phyloP scores from a whole-genome alignment of 2,113 vertebrate species.

The Amphiprion ocellaris region DNA sequence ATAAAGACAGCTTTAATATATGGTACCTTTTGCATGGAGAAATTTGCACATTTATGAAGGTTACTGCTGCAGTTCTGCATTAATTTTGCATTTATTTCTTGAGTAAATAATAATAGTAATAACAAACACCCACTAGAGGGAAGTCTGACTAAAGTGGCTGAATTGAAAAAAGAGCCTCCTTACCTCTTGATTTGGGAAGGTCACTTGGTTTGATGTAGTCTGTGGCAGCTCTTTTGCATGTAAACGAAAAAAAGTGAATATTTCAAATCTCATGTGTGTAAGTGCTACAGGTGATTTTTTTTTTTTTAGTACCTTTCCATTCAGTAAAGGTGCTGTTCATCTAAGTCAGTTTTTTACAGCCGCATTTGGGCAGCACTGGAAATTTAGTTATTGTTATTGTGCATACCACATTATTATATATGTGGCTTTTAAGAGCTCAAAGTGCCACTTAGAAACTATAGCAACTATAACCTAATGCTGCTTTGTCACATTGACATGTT shows the following conservation, averaged over 20 bases:
- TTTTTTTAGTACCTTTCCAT: background rate
- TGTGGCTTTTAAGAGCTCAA: conserved; percentile 31
- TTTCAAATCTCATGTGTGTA: too few relatives aligned
- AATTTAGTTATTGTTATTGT: conserved; percentile 13
- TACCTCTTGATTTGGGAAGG: background rate
- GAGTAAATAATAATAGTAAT: background rate
- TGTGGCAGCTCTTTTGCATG: too few relatives aligned
- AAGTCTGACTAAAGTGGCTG: background rate
- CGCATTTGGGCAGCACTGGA: conserved; percentile 18
- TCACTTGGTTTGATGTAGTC: background rate
- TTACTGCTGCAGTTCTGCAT: too few relatives aligned
- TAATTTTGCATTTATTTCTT: too few relatives aligned
- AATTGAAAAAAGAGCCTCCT: background rate
- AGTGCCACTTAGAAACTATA: conserved; percentile 40
- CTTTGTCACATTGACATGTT: conserved; percentile 28
- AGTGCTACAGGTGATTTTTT: too few relatives aligned
- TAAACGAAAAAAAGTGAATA: too few relatives aligned
- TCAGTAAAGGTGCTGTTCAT: background rate
- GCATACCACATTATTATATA: conserved; percentile 22
- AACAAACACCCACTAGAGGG: background rate
- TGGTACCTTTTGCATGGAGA: too few relatives aligned
- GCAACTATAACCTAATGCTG: conserved; percentile 34
- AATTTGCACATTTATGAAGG: too few relatives aligned
- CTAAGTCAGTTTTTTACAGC: background rate
- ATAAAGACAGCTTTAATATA: too few relatives aligned